Conservation (phyloP, 2,113 vertebrate species). For the Opisthocomus hoazin region DNA sequence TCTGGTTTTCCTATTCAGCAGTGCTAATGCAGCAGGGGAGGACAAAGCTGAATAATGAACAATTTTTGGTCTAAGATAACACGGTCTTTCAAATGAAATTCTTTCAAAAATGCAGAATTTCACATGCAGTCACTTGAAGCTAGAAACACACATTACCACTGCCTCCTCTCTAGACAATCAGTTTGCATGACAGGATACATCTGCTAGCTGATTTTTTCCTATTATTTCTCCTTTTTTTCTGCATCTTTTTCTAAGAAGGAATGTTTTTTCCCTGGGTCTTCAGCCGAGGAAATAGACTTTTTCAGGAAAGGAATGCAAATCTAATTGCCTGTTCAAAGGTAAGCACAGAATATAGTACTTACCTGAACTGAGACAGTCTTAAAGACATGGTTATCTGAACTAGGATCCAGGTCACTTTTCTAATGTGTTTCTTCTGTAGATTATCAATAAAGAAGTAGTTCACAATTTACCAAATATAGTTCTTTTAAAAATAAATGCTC, state of each 20-base stretch:
- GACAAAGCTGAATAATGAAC: neutral
- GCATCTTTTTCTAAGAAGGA: neutral
- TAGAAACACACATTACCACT: neutral
- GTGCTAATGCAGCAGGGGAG: neutral
- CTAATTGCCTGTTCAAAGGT: neutral
- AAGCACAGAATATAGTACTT: neutral
- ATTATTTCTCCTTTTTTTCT: neutral
- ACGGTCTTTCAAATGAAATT: neutral
- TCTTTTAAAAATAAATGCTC: neutral
- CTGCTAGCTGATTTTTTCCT: neutral
- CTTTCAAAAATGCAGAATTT: neutral
- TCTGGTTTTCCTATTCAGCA: neutral
- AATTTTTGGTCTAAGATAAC: neutral
- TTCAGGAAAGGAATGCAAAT: neutral
- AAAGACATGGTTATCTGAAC: neutral
- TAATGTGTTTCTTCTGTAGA: neutral
- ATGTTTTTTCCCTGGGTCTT: neutral
- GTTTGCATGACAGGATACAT: neutral
- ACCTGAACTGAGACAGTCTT: neutral
- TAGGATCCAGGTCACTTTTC: neutral
- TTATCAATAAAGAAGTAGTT: neutral
- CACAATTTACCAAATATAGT: neutral
- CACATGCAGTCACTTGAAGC: neutral
- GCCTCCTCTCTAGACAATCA: neutral
- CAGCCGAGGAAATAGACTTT: neutral